Conservation (phyloP, 2,113 vertebrate species). For the Xenus cinereus region DNA sequence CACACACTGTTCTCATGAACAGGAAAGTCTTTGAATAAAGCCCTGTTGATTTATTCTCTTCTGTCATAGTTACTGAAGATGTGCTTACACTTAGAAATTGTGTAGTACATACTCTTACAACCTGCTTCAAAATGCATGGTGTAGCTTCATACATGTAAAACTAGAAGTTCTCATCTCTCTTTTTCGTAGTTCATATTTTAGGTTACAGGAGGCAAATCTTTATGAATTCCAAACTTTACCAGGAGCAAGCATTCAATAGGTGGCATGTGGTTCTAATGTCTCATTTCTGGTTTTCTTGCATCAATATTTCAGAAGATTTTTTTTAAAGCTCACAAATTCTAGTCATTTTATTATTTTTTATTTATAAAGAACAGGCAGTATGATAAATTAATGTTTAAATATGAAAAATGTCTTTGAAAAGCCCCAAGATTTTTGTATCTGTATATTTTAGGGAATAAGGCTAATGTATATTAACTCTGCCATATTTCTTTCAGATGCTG, state of each 20-base stretch:
- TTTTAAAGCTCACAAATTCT: background rate
- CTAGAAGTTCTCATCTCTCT: background rate
- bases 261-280: background rate
- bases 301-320: background rate
- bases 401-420: background rate
- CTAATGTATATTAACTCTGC: background rate
- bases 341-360: background rate
- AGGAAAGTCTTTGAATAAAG: background rate
- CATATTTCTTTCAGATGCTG: background rate
- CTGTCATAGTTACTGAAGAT: background rate
- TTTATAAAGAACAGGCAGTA: background rate
- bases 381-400: background rate
- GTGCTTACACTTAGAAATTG: background rate
- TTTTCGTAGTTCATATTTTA: background rate
- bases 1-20: fast-evolving
- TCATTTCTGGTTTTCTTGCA: background rate
- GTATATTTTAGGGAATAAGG: background rate
- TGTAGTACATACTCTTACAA: background rate
- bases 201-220: background rate
- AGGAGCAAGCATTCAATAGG: background rate
- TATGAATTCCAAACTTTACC: background rate
- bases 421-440: background rate
- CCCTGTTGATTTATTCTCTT: background rate
- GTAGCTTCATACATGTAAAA: background rate
- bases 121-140: background rate